Percentiles rank a stretch among this genome's conserved stretches.
Evolutionary conservation across 2,888 invertebrate genomes (phyloP).

Genomic region (Loripinus fragilis): DNA sequence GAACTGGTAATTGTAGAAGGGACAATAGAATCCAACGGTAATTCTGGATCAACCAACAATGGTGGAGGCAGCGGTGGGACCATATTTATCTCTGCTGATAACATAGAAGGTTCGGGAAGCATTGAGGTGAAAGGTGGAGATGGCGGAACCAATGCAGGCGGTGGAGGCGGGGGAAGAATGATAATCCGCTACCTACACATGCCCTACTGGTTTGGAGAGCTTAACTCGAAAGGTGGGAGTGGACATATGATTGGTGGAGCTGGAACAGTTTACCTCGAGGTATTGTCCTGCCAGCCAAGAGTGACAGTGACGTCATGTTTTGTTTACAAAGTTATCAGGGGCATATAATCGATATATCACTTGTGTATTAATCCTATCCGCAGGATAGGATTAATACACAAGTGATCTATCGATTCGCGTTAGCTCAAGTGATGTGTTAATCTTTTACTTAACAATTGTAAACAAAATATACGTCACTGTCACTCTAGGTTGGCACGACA

Average conservation of each 20-base stretch:
- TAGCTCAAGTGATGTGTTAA: too few species aligned
- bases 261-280: conserved; percentile 72
- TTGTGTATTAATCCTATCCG: too few species aligned
- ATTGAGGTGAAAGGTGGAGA: conserved; percentile 68
- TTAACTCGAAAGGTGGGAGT: conserved; percentile 65
- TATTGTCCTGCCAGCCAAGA: too few species aligned
- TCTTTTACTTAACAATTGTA: too few species aligned
- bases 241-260: conserved; percentile 63
- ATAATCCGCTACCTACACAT: conserved; percentile 64
- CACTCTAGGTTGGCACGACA: too few species aligned
- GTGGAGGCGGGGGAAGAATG: conserved; percentile 71
- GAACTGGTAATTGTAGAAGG: conserved; percentile 67
- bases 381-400: too few species aligned
- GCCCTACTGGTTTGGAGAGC: conserved; percentile 67
- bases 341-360: too few species aligned
- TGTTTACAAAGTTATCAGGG: too few species aligned
- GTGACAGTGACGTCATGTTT: too few species aligned
- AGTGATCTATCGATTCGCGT: too few species aligned
- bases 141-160: conserved; percentile 55
- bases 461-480: too few species aligned
- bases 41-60: conserved; percentile 29
- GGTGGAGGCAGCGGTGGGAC: conserved; percentile 75
- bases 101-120: conserved; percentile 68
- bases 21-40: conserved; percentile 62
- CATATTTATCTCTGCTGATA: conserved; percentile 54